A percentile compares a stretch with the other conserved stretches of the same genome.
Evolutionary conservation across 2,797 vertebrate genomes (phyloP).

Genomic region (Parauchenoglanis ngamensis): DNA sequence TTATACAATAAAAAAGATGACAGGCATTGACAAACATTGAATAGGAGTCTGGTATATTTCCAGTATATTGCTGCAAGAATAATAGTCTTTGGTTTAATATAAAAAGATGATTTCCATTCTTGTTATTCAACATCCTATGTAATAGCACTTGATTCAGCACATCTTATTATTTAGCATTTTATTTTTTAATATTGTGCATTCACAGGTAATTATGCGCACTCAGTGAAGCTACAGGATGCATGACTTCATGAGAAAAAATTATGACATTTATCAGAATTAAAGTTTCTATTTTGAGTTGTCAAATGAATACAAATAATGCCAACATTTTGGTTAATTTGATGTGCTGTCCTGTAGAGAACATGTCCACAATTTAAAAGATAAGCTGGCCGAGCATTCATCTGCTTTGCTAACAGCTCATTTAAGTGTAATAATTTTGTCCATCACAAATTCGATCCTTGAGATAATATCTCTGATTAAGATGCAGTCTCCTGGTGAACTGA

Average conservation of each 20-base stretch:
- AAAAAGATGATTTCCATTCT: background rate
- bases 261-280: background rate
- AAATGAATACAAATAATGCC: background rate
- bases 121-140: background rate
- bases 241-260: background rate
- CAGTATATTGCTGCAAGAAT: too few relatives aligned
- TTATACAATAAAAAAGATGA: background rate
- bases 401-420: background rate
- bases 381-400: background rate
- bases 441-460: background rate
- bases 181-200: background rate
- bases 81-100: background rate
- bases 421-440: background rate
- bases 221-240: background rate
- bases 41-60: background rate
- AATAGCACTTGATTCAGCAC: background rate
- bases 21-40: background rate
- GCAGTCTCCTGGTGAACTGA: background rate
- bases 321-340: background rate
- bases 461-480: background rate
- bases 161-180: background rate
- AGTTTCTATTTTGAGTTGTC: background rate
- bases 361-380: background rate
- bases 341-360: background rate
- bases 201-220: background rate